Percentiles rank a stretch among this genome's conserved stretches.
Conservation (phyloP, 1,140 invertebrate genomes). For the Drosophila burlai region DNA sequence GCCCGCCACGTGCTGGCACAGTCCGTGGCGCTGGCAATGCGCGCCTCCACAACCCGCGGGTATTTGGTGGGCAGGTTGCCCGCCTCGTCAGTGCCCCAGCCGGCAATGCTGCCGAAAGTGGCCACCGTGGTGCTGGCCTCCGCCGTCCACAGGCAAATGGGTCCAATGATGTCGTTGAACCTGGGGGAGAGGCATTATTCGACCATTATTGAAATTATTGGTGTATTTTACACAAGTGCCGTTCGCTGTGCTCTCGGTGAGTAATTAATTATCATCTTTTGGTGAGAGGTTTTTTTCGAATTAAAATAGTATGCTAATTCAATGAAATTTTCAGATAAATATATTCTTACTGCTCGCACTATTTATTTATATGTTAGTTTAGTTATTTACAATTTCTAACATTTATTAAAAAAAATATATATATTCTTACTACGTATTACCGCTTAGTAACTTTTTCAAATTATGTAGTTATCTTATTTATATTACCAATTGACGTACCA, state of each 20-base stretch:
- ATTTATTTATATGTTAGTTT: too few relatives aligned
- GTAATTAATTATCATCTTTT: slow-evolving; percentile 1
- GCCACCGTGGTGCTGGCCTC: slow-evolving; percentile 11
- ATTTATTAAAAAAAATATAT: too few relatives aligned
- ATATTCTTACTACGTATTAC: not conserved
- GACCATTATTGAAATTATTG: not conserved
- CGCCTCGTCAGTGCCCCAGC: slow-evolving; percentile 74
- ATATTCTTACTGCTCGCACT: not conserved
- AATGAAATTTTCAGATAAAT: not conserved
- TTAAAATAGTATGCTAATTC: not conserved
- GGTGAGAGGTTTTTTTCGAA: too few relatives aligned
- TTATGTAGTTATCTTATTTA: too few relatives aligned
- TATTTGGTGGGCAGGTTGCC: slow-evolving; percentile 49
- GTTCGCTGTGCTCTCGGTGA: not conserved
- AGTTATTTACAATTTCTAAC: too few relatives aligned
- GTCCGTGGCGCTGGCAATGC: slow-evolving; percentile 86
- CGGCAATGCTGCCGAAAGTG: slow-evolving; percentile 57
- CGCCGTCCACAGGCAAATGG: slow-evolving; percentile 64
- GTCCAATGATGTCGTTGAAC: slow-evolving; percentile 65
- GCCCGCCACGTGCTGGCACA: slow-evolving; percentile 85
- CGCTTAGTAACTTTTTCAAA: too few relatives aligned
- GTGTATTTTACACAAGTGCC: not conserved
- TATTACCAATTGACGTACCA: not conserved
- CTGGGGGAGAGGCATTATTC: slow-evolving; percentile 15
- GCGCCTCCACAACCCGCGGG: slow-evolving; percentile 86